Conservation (phyloP, 2,797 vertebrate species). For the Crotalus adamanteus region DNA sequence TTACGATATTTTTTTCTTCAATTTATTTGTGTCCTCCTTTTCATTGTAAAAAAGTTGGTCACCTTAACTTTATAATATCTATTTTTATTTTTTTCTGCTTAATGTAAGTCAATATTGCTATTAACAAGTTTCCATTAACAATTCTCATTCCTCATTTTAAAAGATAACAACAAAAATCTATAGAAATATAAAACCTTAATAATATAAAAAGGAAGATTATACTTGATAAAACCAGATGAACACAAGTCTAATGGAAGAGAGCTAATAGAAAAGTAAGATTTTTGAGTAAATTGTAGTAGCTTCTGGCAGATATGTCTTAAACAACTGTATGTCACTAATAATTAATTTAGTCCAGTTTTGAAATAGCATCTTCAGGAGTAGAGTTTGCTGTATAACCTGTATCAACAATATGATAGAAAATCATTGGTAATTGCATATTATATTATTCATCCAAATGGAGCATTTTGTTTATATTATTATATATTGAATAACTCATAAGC, state of each 20-base stretch:
- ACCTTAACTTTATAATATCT: conserved; percentile 46
- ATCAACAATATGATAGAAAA: conserved; percentile 51
- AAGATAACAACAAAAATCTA: conserved; percentile 63
- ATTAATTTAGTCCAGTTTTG: conserved; percentile 66
- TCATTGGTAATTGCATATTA: conserved; percentile 2
- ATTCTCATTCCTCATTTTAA: conserved; percentile 59
- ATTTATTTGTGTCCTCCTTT: too few relatives aligned
- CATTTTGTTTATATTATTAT: not conserved
- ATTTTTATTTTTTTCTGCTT: conserved; percentile 45
- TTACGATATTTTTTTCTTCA: too few relatives aligned
- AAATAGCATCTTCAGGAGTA: conserved; percentile 50
- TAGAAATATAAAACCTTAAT: conserved; percentile 56
- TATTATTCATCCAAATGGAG: not conserved
- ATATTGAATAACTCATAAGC: conserved; percentile 13
- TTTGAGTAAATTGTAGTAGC: conserved; percentile 58
- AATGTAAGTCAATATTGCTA: conserved; percentile 58
- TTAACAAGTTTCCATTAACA: conserved; percentile 63
- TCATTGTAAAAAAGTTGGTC: too few relatives aligned
- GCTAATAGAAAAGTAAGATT: conserved; percentile 63
- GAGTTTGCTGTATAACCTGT: conserved; percentile 2
- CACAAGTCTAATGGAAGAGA: conserved; percentile 65
- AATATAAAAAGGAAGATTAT: conserved; percentile 68
- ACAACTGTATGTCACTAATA: conserved; percentile 55
- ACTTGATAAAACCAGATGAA: conserved; percentile 70
- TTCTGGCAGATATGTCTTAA: conserved; percentile 65